Evolutionary conservation across 2,888 invertebrate genomes (phyloP).

Genomic region (Rhodophaea formosa): DNA sequence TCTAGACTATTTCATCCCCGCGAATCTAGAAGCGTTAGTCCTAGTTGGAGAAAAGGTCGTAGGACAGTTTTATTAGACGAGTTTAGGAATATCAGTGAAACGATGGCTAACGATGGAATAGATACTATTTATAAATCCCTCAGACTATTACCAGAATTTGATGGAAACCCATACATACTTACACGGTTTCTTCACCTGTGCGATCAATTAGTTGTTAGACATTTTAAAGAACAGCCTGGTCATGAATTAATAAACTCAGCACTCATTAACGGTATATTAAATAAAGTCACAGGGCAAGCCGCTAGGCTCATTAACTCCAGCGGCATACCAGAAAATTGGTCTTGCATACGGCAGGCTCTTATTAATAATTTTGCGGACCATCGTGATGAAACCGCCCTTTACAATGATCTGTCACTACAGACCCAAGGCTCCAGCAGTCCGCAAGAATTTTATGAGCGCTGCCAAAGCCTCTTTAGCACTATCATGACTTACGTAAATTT

Average conservation of each 20-base stretch:
- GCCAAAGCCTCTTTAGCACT: constrained; percentile 13
- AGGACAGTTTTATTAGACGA: too few relatives aligned
- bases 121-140: too few relatives aligned
- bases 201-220: not conserved
- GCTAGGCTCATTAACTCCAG: constrained; percentile 6
- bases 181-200: constrained; percentile 27
- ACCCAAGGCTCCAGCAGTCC: constrained; percentile 19
- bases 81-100: too few relatives aligned
- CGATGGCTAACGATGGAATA: too few relatives aligned
- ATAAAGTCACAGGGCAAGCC: constrained; percentile 12
- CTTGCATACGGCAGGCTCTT: not conserved
- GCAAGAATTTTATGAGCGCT: constrained; percentile 25
- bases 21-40: too few relatives aligned
- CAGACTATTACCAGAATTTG: too few relatives aligned
- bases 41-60: too few relatives aligned
- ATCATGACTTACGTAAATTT: constrained; percentile 3
- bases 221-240: not conserved
- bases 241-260: constrained; percentile 7
- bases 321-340: constrained; percentile 15
- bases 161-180: too few relatives aligned
- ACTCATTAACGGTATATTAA: constrained; percentile 4
- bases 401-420: constrained; percentile 28
- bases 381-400: constrained; percentile 21
- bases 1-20: too few relatives aligned
- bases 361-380: constrained; percentile 18